Evolutionary conservation across 92 coral and sea anemone genomes (phyloP).

Genomic region (Scolanthus callimorphus): DNA sequence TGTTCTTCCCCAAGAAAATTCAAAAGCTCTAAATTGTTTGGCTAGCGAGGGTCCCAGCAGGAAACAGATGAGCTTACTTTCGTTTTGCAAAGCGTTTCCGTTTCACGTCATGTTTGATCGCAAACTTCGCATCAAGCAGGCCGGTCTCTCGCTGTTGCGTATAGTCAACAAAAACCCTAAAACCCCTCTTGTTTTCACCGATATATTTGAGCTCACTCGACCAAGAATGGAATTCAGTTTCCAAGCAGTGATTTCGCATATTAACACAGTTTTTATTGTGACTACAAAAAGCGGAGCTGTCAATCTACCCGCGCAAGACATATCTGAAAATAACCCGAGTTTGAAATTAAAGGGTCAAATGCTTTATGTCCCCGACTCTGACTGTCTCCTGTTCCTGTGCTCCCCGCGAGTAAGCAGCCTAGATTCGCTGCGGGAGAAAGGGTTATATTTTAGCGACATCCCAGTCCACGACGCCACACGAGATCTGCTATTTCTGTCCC

Average conservation of each 20-base stretch:
- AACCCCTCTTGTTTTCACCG: slow-evolving; percentile 60
- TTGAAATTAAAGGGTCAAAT: slow-evolving; percentile 97
- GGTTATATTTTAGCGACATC: slow-evolving; percentile 79
- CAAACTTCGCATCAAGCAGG: slow-evolving; percentile 76
- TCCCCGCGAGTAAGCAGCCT: slow-evolving; percentile 88
- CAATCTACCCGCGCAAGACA: slow-evolving; percentile 9
- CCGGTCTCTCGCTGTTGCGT: slow-evolving; percentile 84
- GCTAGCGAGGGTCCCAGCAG: background rate
- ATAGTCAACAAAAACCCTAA: slow-evolving; percentile 50
- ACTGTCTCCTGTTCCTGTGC: slow-evolving; percentile 80
- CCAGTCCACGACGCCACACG: slow-evolving; percentile 99
- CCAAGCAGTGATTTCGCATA: slow-evolving; percentile 72
- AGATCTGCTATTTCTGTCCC: slow-evolving; percentile 94
- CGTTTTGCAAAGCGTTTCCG: slow-evolving; percentile 97
- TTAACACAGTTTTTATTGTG: slow-evolving; percentile 89
- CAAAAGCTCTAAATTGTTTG: background rate
- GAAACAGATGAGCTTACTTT: slow-evolving; percentile 52
- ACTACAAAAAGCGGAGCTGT: slow-evolving; percentile 63
- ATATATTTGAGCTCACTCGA: slow-evolving; percentile 73
- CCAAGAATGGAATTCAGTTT: slow-evolving; percentile 91
- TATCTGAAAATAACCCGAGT: slow-evolving; percentile 13
- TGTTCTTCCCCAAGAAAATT: too few species aligned
- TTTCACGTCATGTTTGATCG: slow-evolving; percentile 94
- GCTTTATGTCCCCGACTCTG: slow-evolving; percentile 84
- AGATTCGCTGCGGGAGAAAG: slow-evolving; percentile 62